These are phyloP conservation scores for Platycercus adscitus DNA, from an alignment of 2,113 vertebrate genomes.

Conservation along the genomic window DNA sequence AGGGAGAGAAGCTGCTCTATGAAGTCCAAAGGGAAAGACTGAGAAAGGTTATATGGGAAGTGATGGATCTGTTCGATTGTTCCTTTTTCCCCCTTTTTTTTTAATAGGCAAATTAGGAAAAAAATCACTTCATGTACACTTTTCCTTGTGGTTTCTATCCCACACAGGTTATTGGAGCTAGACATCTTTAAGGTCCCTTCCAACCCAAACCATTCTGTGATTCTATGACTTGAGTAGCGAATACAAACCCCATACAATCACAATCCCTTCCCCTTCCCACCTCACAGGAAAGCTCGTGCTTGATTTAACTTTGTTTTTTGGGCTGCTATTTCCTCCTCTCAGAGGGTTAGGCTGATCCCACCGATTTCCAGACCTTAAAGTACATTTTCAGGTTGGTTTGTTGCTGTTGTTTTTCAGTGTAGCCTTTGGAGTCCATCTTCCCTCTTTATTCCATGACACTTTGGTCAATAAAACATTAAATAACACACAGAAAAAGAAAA, in stretches of 20 bases:
- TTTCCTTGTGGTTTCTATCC: background rate
- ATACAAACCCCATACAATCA: background rate
- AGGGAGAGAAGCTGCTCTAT: background rate
- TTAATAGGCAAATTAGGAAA: background rate
- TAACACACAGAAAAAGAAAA: background rate
- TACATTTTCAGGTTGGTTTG: background rate
- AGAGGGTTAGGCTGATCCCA: background rate
- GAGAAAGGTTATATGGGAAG: background rate
- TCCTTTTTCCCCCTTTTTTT: background rate
- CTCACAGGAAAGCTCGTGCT: background rate
- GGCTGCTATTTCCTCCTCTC: background rate
- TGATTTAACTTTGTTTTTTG: background rate
- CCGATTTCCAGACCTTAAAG: background rate
- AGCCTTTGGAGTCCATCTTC: background rate
- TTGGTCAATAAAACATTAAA: background rate
- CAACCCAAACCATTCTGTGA: background rate
- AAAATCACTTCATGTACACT: background rate
- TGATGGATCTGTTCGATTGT: background rate
- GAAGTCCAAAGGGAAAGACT: too few species aligned
- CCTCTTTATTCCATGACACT: background rate
- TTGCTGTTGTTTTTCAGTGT: background rate
- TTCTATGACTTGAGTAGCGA: background rate
- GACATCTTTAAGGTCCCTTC: background rate
- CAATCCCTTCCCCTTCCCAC: background rate
- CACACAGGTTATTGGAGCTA: background rate